Percentiles rank a stretch among this genome's conserved stretches.
phyloP scores from a whole-genome alignment of 2,888 invertebrate species.

The Morpho achilles region DNA sequence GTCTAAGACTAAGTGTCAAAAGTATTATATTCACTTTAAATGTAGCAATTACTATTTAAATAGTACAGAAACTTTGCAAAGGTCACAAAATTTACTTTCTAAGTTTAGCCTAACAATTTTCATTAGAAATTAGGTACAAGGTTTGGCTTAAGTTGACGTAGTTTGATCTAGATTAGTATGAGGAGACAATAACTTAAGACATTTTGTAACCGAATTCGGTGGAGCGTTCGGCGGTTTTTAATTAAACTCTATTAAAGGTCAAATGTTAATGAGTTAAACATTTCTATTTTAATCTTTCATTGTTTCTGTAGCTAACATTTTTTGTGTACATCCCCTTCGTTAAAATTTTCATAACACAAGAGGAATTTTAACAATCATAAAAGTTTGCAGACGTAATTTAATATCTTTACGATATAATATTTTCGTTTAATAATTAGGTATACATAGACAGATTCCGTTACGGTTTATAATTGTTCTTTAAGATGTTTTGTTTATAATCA shows the following conservation, averaged over 20 bases:
- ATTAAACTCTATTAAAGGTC: slow-evolving; percentile 72
- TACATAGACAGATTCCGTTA: too few relatives aligned
- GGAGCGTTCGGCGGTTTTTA: slow-evolving; percentile 67
- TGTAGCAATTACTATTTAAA: too few relatives aligned
- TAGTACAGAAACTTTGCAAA: slow-evolving; percentile 2
- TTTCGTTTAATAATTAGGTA: too few relatives aligned
- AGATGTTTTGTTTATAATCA: too few relatives aligned
- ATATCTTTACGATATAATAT: too few relatives aligned
- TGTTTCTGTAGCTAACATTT: slow-evolving; percentile 11
- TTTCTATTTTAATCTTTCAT: slow-evolving; percentile 42
- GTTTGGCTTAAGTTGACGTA: slow-evolving; percentile 22
- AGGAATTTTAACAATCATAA: too few relatives aligned
- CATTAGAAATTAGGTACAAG: slow-evolving; percentile 27
- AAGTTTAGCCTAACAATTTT: slow-evolving; percentile 23
- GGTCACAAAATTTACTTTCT: slow-evolving; percentile 10
- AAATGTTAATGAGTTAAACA: slow-evolving; percentile 59
- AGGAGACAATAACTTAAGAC: slow-evolving; percentile 44
- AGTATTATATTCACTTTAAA: too few relatives aligned
- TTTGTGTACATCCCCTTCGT: too few relatives aligned
- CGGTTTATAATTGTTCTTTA: too few relatives aligned
- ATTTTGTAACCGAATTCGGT: slow-evolving; percentile 65
- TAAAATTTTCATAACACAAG: too few relatives aligned
- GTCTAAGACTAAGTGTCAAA: too few relatives aligned
- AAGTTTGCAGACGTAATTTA: too few relatives aligned
- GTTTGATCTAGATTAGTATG: slow-evolving; percentile 24